These are phyloP conservation scores for Trididemnum clinides DNA, from an alignment of 23 tunicate genomes.

Conservation along the genomic window DNA sequence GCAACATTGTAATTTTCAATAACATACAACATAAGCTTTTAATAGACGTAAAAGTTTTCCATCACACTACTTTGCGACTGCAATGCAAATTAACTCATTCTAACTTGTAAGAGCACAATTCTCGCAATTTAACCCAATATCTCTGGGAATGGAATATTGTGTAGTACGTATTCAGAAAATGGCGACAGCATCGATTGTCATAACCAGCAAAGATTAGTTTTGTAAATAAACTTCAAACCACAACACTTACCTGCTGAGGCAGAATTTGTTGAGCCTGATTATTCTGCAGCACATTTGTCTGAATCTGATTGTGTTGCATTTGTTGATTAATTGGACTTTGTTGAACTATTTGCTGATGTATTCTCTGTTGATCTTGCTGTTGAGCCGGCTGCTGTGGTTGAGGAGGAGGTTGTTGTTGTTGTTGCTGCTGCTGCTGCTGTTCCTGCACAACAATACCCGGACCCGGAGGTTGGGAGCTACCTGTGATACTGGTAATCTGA, in stretches of 20 bases:
- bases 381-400: slow-evolving; percentile 50
- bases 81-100: no score
- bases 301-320: slow-evolving; percentile 32
- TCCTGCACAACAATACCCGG: no score
- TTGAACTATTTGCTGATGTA: slow-evolving; percentile 57
- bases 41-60: no score
- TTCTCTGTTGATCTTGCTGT: slow-evolving; percentile 31
- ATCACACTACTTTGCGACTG: no score
- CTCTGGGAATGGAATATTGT: no score
- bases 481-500: neutral
- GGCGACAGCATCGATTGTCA: no score
- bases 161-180: no score
- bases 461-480: neutral
- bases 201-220: no score
- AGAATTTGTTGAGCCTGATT: slow-evolving; percentile 17
- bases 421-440: slow-evolving; percentile 25
- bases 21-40: no score
- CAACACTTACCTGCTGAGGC: slow-evolving; percentile 68
- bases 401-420: slow-evolving; percentile 29
- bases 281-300: slow-evolving; percentile 33
- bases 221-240: no score
- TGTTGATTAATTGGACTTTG: slow-evolving; percentile 48
- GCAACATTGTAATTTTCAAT: neutral
- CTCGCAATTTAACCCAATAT: no score
- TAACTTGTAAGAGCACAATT: no score